A percentile compares a stretch with the other conserved stretches of the same genome.
phyloP scores from a whole-genome alignment of 2,797 vertebrate species.

The Malacoraja senta region DNA sequence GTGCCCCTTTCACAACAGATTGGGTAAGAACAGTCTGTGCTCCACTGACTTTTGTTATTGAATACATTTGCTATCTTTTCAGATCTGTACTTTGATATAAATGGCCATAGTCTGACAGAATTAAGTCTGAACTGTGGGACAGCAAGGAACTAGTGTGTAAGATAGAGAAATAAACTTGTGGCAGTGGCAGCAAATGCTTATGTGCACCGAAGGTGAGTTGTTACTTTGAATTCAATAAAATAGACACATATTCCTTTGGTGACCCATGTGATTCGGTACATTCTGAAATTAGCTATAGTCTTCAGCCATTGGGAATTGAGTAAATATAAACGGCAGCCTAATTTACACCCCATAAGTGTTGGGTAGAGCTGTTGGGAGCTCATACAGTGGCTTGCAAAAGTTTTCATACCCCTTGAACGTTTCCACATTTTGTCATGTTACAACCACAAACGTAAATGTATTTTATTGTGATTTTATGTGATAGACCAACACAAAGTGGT shows the following conservation, averaged over 20 bases:
- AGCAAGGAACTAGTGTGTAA: not conserved
- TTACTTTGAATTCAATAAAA: not conserved
- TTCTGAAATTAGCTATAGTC: not conserved
- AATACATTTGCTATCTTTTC: not conserved
- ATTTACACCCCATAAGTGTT: not conserved
- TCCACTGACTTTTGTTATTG: not conserved
- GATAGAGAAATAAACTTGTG: not conserved
- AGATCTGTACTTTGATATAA: not conserved
- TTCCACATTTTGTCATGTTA: no score
- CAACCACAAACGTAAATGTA: no score
- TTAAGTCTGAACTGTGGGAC: not conserved
- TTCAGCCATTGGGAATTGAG: not conserved
- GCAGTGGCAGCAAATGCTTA: not conserved
- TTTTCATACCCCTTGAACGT: no score
- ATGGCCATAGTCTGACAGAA: not conserved
- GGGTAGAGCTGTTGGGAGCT: not conserved
- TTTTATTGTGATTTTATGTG: no score
- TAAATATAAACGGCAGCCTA: not conserved
- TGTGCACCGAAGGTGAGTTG: not conserved
- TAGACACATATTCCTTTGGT: no score
- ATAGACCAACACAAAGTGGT: no score
- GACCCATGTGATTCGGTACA: not conserved
- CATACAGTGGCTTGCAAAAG: no score
- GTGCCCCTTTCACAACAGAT: slow-evolving; percentile 79
- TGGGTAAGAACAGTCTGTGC: slow-evolving; percentile 61